These are phyloP conservation scores for Drosophila lini DNA, from an alignment of 1,140 invertebrate species.

Conservation along the genomic window DNA sequence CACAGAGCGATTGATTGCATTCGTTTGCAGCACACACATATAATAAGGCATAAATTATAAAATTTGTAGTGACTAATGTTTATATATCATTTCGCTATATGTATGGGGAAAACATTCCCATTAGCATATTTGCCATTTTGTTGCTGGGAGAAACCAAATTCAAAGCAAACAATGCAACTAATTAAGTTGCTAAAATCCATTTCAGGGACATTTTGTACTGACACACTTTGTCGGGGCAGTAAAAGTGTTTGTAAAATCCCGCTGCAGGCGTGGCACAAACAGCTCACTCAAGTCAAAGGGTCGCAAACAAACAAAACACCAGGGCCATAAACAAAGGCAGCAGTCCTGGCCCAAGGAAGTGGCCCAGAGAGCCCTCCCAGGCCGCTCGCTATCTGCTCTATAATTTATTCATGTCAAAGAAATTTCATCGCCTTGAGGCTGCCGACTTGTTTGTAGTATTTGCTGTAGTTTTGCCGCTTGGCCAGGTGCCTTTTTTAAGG, in stretches of 20 bases:
- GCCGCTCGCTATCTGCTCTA: constrained; percentile 25
- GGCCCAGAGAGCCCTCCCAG: constrained; percentile 14
- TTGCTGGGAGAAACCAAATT: constrained; percentile 19
- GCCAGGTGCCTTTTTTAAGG: constrained; percentile 39
- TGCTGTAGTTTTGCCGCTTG: constrained; percentile 58
- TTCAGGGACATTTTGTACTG: neutral
- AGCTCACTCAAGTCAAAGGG: constrained; percentile 46
- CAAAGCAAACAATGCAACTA: constrained; percentile 45
- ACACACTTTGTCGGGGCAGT: too few relatives aligned
- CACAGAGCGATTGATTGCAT: constrained; percentile 45
- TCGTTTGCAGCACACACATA: constrained; percentile 1
- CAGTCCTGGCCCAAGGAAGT: constrained; percentile 17
- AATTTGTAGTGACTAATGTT: constrained; percentile 41
- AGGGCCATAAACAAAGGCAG: constrained; percentile 28
- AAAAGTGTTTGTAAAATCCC: constrained; percentile 32
- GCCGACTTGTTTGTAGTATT: constrained; percentile 53
- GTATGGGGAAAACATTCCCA: constrained; percentile 10
- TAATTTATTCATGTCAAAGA: constrained; percentile 79
- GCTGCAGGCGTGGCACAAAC: constrained; percentile 26
- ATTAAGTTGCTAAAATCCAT: constrained; percentile 39
- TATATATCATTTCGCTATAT: constrained; percentile 41
- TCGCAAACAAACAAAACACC: constrained; percentile 26
- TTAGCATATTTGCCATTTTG: constrained; percentile 40
- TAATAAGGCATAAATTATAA: constrained; percentile 58
- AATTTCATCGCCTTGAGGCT: constrained; percentile 75